Evolutionary conservation across 2,797 vertebrate species (phyloP), one percentile per base, ranked within the genome.

Genomic region (Pristis pectinata): DNA sequence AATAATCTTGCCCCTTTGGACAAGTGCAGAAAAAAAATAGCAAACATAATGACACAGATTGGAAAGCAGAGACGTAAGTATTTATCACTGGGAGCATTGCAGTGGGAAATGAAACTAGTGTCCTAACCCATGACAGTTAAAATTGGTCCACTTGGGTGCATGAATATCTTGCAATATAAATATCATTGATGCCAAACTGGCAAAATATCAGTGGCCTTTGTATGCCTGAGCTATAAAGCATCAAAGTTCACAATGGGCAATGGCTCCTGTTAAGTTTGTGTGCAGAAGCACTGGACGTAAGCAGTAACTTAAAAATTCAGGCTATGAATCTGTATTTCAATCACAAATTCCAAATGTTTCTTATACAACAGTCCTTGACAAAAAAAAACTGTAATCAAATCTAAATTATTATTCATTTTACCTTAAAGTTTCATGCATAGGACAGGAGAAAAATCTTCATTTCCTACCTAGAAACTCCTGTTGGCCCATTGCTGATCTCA

Each of bases 391-490:
- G 87, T 91, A 37, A 41, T 19, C 19, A 94, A 76, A 94, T 76
- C 70, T n/a, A 44, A 70, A 34, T 53, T 59, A 76, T 67, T 0
- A 41, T 5, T 92, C n/a, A 94, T 34, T 59, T 56, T 76, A 34
- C 1, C 1, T 11, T 72, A 19, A 53, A 2, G 11, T 93, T 72
- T 44, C 37, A 93, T 67, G 41, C 70, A 49, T 15, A 17, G 64
- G 72, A 49, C 10, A 53, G 70, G 4, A 53, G 27, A 74, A 49
- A 94, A 94, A 56, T 15, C 27, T 94, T 94, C 1, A 94, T 94
- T 56, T 77, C 96, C 96, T 94, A 98, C 97, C 96, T 96, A 92
- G 97, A 98, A 89, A 97, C 2, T 2, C 97, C 97, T 49, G 95
- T 95, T 8, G 97, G 96, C n/a, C 77, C 96, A 44, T 82, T 64